Base-by-base conservation (phyloP, 2,113 vertebrate genomes). In the Cebidichthys violaceus region DNA sequence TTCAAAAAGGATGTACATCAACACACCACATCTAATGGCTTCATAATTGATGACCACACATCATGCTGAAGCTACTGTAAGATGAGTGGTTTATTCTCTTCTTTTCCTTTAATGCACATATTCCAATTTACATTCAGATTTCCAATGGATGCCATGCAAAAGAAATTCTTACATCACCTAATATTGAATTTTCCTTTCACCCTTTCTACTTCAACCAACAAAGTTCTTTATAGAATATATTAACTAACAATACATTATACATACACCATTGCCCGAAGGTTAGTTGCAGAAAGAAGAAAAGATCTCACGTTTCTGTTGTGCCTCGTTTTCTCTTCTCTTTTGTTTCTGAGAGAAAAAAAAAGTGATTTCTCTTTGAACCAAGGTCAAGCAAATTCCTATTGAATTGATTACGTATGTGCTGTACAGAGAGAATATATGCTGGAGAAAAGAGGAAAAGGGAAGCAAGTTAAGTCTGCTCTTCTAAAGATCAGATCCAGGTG, bases 1-100 rank as follows among this genome's bases (percentile, higher is more conserved):
- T 74, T 71, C 39, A 18, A 81, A 65, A 90, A 78, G 81, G 61
- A 90, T 78, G 75, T 65, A 54, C 73, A 85, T 73, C 71, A 78
- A 50, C 75, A 71, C 52, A 79, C 4, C 70, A 18, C 37, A 65
- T 24, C 9, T 20, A 75, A 70, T 45, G 67, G 77, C 73, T 73
- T 62, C 68, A 77, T 77, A 54, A 55, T 79, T 47, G 24, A 72
- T 55, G 55, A 41, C 71, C 43, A 15, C 47, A 70, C 45, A 4
- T 22, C 11, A 27, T 39, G 11, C 37, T 68, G 70, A 52, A 33
- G 74, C 52, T 13, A 13, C n/a, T 24, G 52, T 17, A 29, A 54
- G n/a, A 52, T 27, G 29, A 68, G 15, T 18, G 54, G 24, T 14
- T 24, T 35, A 41, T 73, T 77, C 45, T 9, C 4, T 24, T 59